phyloP scores from a whole-genome alignment of 2,113 vertebrate species.

The Aegotheles bennettii region DNA sequence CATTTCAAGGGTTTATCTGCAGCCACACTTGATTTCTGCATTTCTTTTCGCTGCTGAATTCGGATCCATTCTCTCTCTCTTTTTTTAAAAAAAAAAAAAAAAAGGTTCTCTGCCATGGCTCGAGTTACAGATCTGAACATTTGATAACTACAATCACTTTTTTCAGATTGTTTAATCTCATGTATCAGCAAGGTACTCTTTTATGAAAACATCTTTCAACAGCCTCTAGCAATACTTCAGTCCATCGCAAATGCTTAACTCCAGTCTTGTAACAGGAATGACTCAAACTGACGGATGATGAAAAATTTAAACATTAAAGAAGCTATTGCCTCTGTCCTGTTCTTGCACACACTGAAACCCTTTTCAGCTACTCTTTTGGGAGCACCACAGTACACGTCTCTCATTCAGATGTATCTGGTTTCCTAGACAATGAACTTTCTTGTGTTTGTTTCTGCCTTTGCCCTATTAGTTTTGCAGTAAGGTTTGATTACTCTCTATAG shows the following conservation, averaged over 20 bases:
- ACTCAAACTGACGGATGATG: background rate
- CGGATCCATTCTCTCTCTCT: background rate
- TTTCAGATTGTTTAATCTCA: background rate
- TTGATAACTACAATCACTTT: background rate
- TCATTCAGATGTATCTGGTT: conserved; percentile 63
- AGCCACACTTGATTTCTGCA: background rate
- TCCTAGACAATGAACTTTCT: conserved; percentile 66
- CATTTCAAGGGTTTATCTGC: background rate
- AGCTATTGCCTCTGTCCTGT: background rate
- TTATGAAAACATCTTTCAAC: background rate
- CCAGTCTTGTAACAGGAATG: background rate
- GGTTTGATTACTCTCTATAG: conserved; percentile 25
- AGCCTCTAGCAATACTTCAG: background rate
- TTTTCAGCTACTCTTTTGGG: conserved; percentile 21
- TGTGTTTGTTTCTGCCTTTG: conserved; percentile 46
- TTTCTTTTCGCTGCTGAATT: background rate
- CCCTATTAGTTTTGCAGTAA: conserved; percentile 18
- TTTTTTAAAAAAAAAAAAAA: no score
- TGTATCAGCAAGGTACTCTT: background rate
- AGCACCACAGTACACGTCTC: background rate
- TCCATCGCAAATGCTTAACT: background rate
- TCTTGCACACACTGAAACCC: background rate
- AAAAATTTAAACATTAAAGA: background rate
- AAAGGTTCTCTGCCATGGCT: background rate
- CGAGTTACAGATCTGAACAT: conserved; percentile 9